These are phyloP conservation scores for Jordanella pulchra DNA, from an alignment of 2,797 vertebrate species.

Conservation along the genomic window DNA sequence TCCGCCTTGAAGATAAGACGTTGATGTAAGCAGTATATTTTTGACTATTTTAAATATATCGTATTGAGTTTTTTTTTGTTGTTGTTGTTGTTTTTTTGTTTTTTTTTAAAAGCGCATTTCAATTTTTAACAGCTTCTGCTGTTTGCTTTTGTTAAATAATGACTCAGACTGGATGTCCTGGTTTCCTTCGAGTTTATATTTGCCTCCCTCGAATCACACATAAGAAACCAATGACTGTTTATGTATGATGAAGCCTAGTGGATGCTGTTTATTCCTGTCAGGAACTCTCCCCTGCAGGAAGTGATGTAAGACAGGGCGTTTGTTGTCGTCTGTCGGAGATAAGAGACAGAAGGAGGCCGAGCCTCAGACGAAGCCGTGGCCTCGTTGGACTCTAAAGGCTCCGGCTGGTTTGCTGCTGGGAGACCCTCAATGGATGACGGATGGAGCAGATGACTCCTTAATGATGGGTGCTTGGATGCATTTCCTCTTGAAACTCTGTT, in stretches of 20 bases:
- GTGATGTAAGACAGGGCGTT: constrained; percentile 24
- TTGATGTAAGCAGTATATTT: not conserved
- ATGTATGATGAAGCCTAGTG: constrained; percentile 29
- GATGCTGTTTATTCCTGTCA: constrained; percentile 7
- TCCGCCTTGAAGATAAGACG: not conserved
- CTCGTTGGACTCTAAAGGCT: not conserved
- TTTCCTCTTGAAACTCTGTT: constrained; percentile 27
- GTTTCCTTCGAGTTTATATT: not conserved
- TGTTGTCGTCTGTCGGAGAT: constrained; percentile 11
- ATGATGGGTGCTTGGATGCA: constrained; percentile 5
- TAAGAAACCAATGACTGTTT: constrained; percentile 17
- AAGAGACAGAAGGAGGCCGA: not conserved
- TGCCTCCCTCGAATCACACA: not conserved
- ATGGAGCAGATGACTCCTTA: constrained; percentile 10
- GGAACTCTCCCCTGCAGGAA: constrained; percentile 31
- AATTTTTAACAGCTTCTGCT: not conserved
- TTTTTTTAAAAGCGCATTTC: not conserved
- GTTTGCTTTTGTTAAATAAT: not conserved
- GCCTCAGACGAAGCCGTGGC: not conserved
- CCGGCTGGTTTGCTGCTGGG: constrained; percentile 7
- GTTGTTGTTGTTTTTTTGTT: not conserved
- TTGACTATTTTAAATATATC: not conserved
- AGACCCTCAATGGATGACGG: constrained; percentile 4
- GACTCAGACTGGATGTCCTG: not conserved
- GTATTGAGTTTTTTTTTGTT: not conserved